Evolutionary conservation across 2,888 invertebrate species (phyloP).

Genomic region (Priocnemis perturbator): DNA sequence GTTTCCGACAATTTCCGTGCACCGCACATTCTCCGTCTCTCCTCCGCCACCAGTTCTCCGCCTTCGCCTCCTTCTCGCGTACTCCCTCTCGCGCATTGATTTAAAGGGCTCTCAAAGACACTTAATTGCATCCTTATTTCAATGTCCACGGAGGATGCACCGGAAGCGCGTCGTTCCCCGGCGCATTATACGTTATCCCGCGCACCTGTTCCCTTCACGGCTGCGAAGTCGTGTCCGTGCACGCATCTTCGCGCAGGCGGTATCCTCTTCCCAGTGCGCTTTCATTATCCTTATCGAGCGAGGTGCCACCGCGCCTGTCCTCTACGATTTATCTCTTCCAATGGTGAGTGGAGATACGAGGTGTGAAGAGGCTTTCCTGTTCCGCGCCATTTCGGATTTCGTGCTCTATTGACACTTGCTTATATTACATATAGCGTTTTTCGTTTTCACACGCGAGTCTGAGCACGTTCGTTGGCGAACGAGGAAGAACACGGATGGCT

Average conservation of each 20-base stretch:
- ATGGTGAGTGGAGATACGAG: too few relatives aligned
- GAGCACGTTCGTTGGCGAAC: too few relatives aligned
- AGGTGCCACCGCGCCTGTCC: background rate
- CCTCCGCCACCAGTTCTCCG: too few relatives aligned
- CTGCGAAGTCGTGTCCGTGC: constrained; percentile 1
- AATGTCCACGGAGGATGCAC: constrained; percentile 34
- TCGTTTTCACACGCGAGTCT: too few relatives aligned
- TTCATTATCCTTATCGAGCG: background rate
- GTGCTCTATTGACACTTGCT: too few relatives aligned
- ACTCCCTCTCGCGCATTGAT: constrained; percentile 32
- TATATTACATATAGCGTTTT: too few relatives aligned
- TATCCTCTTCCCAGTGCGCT: background rate
- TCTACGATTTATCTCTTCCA: too few relatives aligned
- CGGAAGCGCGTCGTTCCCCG: constrained; percentile 44
- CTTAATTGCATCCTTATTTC: constrained; percentile 45
- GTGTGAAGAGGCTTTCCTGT: too few relatives aligned
- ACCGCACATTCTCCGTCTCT: constrained; percentile 4
- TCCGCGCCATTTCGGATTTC: too few relatives aligned
- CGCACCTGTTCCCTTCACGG: constrained; percentile 37
- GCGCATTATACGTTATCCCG: constrained; percentile 35
- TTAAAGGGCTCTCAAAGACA: constrained; percentile 43
- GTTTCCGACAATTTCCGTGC: constrained; percentile 22
- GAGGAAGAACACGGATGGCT: too few relatives aligned
- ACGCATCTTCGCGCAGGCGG: constrained; percentile 6
- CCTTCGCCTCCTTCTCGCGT: background rate